Evolutionary conservation across 2,113 vertebrate species (phyloP).

Genomic region (Mastomys natalensis): DNA sequence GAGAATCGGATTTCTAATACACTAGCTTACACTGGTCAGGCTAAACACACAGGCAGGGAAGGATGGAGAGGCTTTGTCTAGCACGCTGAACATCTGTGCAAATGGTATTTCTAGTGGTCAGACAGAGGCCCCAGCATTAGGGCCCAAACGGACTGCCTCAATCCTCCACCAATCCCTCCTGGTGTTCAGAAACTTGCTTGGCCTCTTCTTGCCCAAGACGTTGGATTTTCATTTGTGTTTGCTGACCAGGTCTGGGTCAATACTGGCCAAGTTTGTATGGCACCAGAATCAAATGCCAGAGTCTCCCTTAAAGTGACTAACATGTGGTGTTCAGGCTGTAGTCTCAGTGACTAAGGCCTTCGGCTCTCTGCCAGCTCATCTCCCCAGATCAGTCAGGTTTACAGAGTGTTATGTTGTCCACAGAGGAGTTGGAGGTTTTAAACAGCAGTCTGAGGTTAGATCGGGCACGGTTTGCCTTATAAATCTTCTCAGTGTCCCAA

Average conservation of each 20-base stretch:
- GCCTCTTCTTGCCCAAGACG: neutral
- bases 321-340: neutral
- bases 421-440: neutral
- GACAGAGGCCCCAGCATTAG: rapidly evolving
- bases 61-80: neutral
- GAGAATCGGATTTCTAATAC: neutral
- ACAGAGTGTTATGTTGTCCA: neutral
- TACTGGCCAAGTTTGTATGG: constrained; percentile 32
- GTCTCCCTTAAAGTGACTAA: constrained; percentile 42
- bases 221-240: constrained; percentile 30
- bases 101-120: rapidly evolving
- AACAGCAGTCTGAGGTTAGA: neutral
- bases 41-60: neutral
- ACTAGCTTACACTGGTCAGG: neutral
- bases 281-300: constrained; percentile 29
- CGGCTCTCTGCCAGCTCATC: neutral
- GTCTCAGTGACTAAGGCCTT: neutral
- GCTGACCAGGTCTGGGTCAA: constrained; percentile 50
- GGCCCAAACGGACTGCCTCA: neutral
- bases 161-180: rapidly evolving
- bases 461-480: neutral
- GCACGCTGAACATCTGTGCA: rapidly evolving
- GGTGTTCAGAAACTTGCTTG: neutral
- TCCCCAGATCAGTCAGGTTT: neutral
- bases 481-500: neutral